Evolutionary conservation across 2,888 invertebrate species (phyloP).

Genomic region (Brenthis daphne): DNA sequence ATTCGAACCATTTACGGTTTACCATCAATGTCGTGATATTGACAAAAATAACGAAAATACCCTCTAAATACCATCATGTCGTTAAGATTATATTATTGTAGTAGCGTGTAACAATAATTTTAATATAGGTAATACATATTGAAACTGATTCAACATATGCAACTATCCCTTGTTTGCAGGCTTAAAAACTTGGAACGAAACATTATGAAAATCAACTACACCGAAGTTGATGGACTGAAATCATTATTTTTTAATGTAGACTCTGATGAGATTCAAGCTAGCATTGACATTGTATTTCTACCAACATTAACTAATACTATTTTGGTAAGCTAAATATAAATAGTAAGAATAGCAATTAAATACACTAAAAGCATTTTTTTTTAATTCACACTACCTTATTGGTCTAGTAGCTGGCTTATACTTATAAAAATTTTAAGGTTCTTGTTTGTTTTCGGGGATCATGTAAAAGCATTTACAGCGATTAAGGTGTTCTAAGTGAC

Average conservation of each 20-base stretch:
- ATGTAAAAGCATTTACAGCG: too few species aligned
- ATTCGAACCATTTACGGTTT: too few species aligned
- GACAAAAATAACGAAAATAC: too few species aligned
- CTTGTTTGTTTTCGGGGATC: too few species aligned
- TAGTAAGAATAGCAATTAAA: background rate
- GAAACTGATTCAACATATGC: too few species aligned
- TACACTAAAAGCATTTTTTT: too few species aligned
- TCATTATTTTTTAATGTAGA: slow-evolving; percentile 49
- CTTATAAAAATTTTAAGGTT: too few species aligned
- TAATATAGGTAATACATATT: background rate
- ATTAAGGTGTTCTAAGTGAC: too few species aligned
- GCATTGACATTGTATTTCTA: slow-evolving; percentile 47
- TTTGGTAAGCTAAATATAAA: slow-evolving; percentile 26
- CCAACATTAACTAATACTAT: slow-evolving; percentile 37
- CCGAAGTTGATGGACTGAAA: slow-evolving; percentile 45
- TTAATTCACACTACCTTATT: too few species aligned
- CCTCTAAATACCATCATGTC: too few species aligned
- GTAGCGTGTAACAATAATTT: background rate
- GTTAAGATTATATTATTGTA: background rate
- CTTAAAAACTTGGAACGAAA: slow-evolving; percentile 1
- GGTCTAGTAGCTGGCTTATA: too few species aligned
- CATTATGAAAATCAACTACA: slow-evolving; percentile 37
- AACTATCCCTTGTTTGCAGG: slow-evolving; percentile 27
- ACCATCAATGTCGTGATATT: too few species aligned
- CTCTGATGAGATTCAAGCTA: slow-evolving; percentile 50